A percentile compares a stretch with the other conserved stretches of the same genome.
phyloP scores from a whole-genome alignment of 2,113 vertebrate genomes.

The Sylvilagus bachmani region DNA sequence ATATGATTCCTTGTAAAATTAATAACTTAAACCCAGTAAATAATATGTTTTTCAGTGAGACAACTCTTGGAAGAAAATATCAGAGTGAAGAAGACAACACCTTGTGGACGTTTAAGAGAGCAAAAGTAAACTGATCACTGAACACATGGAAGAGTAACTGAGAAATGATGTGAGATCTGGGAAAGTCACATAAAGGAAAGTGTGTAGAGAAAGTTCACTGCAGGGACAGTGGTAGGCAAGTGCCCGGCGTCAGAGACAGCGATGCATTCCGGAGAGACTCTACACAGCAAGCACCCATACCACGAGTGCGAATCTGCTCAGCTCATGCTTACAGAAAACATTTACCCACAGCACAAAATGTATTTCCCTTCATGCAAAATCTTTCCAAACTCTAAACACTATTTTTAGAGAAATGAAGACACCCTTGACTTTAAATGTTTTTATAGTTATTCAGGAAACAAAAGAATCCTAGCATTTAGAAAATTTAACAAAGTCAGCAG shows the following conservation, averaged over 20 bases:
- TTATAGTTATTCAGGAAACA: conserved; percentile 44
- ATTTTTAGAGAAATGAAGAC: conserved; percentile 29
- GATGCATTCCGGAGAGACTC: rapidly evolving
- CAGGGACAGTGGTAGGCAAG: too few relatives aligned
- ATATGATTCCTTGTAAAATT: background rate
- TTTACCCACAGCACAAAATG: background rate
- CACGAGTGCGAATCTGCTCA: background rate
- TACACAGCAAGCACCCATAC: rapidly evolving
- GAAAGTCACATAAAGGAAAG: background rate
- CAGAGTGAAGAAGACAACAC: too few relatives aligned
- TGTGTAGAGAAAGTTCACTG: too few relatives aligned
- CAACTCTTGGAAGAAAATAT: background rate
- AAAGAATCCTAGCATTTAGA: background rate
- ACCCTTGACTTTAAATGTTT: background rate
- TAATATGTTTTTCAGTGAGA: background rate
- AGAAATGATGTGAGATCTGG: background rate
- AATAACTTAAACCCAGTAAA: background rate
- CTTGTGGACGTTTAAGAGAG: background rate
- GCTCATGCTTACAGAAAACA: background rate
- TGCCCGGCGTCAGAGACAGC: too few relatives aligned
- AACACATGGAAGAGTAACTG: background rate
- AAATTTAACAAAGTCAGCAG: conserved; percentile 14
- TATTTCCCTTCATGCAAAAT: background rate
- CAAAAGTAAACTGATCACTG: background rate
- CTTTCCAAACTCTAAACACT: background rate